These are phyloP conservation scores for Cyprinodon brontotheroides DNA, from an alignment of 2,113 vertebrate species.

Conservation along the genomic window DNA sequence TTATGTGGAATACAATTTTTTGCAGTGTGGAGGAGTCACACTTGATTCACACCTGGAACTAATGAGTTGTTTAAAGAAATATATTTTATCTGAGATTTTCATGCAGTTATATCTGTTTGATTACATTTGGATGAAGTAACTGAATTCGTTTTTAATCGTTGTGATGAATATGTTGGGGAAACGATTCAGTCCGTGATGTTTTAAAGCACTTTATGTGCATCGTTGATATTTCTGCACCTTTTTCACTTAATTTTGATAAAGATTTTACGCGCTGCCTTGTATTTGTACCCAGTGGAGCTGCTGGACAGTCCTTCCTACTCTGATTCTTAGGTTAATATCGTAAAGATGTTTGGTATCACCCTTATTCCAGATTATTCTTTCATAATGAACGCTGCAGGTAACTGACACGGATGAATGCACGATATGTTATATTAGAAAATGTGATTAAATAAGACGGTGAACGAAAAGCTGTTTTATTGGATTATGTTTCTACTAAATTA, in stretches of 20 bases:
- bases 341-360: not conserved
- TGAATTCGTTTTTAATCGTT: not conserved
- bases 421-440: not conserved
- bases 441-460: too few relatives aligned
- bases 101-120: not conserved
- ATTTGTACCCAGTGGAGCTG: constrained; percentile 63
- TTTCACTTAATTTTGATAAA: not conserved
- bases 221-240: not conserved
- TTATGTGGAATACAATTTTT: too few relatives aligned
- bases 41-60: not conserved
- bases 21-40: too few relatives aligned
- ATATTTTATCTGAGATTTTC: not conserved
- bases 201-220: not conserved
- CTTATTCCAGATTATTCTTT: not conserved
- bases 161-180: not conserved
- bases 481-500: not conserved
- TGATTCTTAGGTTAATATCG: constrained; percentile 1
- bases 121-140: not conserved
- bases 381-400: not conserved
- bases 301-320: constrained; percentile 68
- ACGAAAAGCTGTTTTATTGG: too few relatives aligned
- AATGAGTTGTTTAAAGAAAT: not conserved
- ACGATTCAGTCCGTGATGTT: not conserved
- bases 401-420: not conserved
- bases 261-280: not conserved